Base-by-base conservation (phyloP, 2,888 invertebrate genomes). In the Hypselothyrea guttata region DNA sequence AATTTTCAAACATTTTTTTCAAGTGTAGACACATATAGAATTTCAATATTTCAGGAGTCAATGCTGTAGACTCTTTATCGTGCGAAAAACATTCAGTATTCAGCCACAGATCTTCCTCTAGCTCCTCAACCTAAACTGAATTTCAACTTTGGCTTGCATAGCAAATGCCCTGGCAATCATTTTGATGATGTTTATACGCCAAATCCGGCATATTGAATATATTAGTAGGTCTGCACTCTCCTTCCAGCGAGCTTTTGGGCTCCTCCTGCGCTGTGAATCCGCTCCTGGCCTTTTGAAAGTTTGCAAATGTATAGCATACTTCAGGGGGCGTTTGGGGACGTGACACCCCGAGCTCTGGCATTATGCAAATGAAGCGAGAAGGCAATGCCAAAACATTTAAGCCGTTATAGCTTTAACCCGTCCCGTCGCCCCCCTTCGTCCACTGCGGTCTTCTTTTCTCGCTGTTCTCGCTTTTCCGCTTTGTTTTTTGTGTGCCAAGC, bases 351-450 rank as follows among this genome's bases (percentile, higher is more conserved):
- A 38, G 46, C 57, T n/a, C n/a, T 46, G 51, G 55, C 60, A 75
- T 75, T 84, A 81, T 81, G 81, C 75, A 81, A 81, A 81, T 82
- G 70, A 67, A 61, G 75, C 72, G 58, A 73, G 76, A 67, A 67
- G 69, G 75, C 75, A 75, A 59, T 71, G 74, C 64, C 68, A 61
- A 67, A 83, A 65, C 64, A 73, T 65, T 76, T 74, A 81, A 81
- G 71, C 60, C 71, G 74, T 78, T 82, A 67, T 58, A 55, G 68
- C 55, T 30, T 35, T n/a, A n/a, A 40, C 28, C 38, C 47, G 37
- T 7, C 28, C 44, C 28, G 7, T 7, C 27, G 11, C 9, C 22
- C n/a, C n/a, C n/a, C n/a, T n/a, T n/a, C n/a, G n/a, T n/a, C n/a
- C n/a, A n/a, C n/a, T n/a, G n/a, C n/a, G n/a, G n/a, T n/a, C n/a